Percentiles rank a stretch among this genome's conserved stretches.
These are phyloP conservation scores for Tapirus indicus DNA, from an alignment of 2,797 vertebrate species.

Conservation along the genomic window DNA sequence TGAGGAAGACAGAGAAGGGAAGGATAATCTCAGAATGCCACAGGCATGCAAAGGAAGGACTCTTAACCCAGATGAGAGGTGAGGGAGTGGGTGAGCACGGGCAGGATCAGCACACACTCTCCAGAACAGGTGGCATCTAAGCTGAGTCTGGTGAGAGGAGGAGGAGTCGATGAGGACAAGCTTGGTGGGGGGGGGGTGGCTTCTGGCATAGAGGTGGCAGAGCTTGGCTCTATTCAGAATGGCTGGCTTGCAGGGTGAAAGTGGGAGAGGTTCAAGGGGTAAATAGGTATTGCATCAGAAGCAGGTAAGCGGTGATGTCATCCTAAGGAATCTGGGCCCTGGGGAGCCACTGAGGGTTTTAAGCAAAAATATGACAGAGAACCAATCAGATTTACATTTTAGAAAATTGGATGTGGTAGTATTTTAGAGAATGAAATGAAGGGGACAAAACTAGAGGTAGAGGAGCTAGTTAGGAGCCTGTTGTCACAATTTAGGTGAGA, in stretches of 20 bases:
- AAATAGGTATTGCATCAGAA: neutral
- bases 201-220: neutral
- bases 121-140: neutral
- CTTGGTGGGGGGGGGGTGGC: neutral
- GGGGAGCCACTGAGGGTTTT: neutral
- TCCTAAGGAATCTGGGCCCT: neutral
- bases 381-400: neutral
- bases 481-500: neutral
- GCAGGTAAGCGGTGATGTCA: neutral
- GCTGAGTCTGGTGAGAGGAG: neutral
- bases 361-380: neutral
- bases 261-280: neutral
- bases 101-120: neutral
- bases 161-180: neutral
- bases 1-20: neutral
- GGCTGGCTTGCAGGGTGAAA: neutral
- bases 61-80: neutral
- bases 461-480: neutral
- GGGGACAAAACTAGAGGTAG: neutral
- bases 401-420: neutral
- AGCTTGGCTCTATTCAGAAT: neutral
- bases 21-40: neutral
- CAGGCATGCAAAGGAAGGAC: neutral
- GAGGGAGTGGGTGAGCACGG: neutral
- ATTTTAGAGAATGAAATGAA: neutral